Evolutionary conservation across 2,113 vertebrate genomes (phyloP).

Genomic region (Gnathonemus longibarbis): DNA sequence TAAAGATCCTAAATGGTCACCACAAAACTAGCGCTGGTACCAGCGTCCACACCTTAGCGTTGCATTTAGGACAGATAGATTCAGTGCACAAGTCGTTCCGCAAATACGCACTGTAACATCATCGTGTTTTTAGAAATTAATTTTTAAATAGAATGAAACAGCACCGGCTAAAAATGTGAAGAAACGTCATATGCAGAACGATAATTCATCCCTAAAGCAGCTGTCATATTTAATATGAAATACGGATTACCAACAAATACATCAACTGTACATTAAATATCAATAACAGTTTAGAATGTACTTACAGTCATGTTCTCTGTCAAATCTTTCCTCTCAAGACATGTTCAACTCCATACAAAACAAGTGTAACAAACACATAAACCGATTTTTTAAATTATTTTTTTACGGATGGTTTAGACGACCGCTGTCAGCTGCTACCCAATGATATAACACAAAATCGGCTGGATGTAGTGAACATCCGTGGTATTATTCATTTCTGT

Average conservation of each 20-base stretch:
- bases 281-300: constrained; percentile 27
- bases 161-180: neutral
- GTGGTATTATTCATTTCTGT: constrained; percentile 47
- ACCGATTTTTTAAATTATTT: neutral
- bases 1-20: constrained; percentile 14
- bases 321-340: constrained; percentile 57
- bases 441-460: constrained; percentile 46
- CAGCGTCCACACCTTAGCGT: neutral
- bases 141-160: neutral
- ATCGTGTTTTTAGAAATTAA: neutral
- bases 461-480: constrained; percentile 38
- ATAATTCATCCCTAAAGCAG: neutral
- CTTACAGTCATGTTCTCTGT: constrained; percentile 66
- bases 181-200: neutral
- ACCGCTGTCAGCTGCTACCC: constrained; percentile 32
- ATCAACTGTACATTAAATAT: neutral
- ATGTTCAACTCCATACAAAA: constrained; percentile 48
- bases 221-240: neutral
- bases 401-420: neutral
- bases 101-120: neutral
- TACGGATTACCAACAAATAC: neutral
- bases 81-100: neutral
- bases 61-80: neutral
- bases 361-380: constrained; percentile 15
- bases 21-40: neutral